phyloP scores from a whole-genome alignment of 2,888 invertebrate species.

The Yponomeuta sedellus region DNA sequence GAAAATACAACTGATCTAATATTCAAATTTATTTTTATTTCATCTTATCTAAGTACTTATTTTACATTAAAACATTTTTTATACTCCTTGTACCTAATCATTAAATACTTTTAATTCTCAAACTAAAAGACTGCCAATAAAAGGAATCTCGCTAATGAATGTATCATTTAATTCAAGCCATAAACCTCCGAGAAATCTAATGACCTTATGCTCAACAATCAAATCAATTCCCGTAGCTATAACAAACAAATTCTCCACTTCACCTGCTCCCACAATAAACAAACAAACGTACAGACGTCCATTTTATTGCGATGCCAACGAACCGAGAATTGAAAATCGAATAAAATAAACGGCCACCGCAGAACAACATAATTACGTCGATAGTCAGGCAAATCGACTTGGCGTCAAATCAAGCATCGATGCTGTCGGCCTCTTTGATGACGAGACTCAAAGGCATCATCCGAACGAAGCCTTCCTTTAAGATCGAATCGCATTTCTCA shows the following conservation, averaged over 20 bases:
- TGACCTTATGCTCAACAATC: conserved; percentile 1
- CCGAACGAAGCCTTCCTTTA: conserved; percentile 20
- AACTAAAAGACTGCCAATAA: no score
- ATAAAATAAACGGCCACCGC: conserved; percentile 20
- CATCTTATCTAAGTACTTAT: no score
- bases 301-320: conserved; percentile 20
- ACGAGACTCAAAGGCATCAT: conserved; percentile 21
- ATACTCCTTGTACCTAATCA: no score
- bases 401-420: conserved; percentile 32
- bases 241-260: neutral
- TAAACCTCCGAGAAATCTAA: neutral
- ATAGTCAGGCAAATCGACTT: conserved; percentile 36
- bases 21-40: no score
- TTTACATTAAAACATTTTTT: no score
- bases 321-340: conserved; percentile 20
- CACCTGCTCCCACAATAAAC: conserved; percentile 14
- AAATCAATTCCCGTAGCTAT: neutral
- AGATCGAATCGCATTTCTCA: conserved; percentile 15
- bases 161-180: neutral
- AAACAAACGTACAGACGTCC: conserved; percentile 19
- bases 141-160: neutral
- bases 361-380: conserved; percentile 50
- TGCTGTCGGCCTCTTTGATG: conserved; percentile 35
- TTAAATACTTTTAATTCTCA: no score
- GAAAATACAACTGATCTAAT: no score